phyloP scores from a whole-genome alignment of 2,113 vertebrate genomes.

The Mesitornis unicolor region DNA sequence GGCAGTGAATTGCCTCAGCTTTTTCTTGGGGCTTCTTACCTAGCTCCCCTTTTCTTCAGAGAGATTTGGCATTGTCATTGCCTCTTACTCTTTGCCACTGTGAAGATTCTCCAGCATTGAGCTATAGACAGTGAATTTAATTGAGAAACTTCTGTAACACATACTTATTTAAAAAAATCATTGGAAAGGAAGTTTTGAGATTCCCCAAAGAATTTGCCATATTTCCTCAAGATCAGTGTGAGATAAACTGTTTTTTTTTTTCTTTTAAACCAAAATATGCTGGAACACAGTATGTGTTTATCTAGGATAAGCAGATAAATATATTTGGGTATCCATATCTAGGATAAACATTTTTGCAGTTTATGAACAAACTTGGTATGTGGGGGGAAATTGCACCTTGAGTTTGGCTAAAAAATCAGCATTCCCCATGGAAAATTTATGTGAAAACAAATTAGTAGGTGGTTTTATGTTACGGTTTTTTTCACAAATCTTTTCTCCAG shows the following conservation, averaged over 20 bases:
- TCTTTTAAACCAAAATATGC: neutral
- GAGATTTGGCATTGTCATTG: neutral
- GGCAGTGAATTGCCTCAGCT: neutral
- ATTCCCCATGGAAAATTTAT: neutral
- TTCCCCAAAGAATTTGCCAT: neutral
- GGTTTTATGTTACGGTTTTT: neutral
- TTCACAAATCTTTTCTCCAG: neutral
- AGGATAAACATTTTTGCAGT: too few relatives aligned
- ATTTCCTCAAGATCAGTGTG: neutral
- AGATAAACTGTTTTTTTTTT: neutral
- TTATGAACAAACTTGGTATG: neutral
- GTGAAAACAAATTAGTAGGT: neutral
- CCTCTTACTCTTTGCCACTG: too few relatives aligned
- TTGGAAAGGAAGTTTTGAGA: neutral
- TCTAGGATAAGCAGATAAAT: too few relatives aligned
- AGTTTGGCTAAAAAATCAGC: neutral
- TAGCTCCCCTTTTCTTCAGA: neutral
- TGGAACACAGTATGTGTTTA: neutral
- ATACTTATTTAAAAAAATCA: neutral
- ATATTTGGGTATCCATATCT: too few relatives aligned
- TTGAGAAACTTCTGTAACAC: neutral
- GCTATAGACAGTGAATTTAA: neutral
- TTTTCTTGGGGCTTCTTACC: neutral
- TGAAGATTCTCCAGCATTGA: rapidly evolving
- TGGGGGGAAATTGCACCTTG: neutral